Conservation (phyloP, 2,797 vertebrate species). For the Pogoniulus pusillus region DNA sequence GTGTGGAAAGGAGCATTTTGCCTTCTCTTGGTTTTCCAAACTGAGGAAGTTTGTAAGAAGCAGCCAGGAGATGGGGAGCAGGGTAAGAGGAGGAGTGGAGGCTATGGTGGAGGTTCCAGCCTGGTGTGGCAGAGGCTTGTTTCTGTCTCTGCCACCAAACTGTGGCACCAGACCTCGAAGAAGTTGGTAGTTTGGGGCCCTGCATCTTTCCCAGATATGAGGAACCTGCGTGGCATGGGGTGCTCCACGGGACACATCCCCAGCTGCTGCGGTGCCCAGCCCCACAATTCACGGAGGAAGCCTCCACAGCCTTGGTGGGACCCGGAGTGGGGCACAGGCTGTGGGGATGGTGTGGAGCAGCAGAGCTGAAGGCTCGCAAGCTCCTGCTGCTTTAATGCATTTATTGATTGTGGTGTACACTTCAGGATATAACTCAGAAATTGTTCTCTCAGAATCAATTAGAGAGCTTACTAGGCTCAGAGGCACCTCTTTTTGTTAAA, state of each 20-base stretch:
- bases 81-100: background rate
- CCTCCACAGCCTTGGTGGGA: rapidly evolving
- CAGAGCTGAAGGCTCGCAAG: background rate
- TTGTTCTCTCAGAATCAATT: constrained; percentile 58
- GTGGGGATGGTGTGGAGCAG: background rate
- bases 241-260: background rate
- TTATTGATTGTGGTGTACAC: constrained; percentile 10
- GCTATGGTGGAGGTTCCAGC: background rate
- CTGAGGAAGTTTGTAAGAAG: background rate
- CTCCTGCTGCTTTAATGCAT: constrained; percentile 31
- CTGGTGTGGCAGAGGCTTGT: background rate
- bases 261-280: background rate
- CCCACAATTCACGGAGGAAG: background rate
- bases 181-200: rapidly evolving
- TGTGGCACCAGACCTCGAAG: background rate
- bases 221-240: background rate
- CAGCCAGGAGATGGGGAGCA: background rate
- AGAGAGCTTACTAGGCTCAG: constrained; percentile 19
- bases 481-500: constrained; percentile 8
- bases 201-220: background rate
- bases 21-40: background rate
- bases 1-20: background rate
- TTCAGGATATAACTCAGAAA: constrained; percentile 58
- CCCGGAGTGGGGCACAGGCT: rapidly evolving
- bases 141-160: background rate